Evolutionary conservation across 2,888 invertebrate species (phyloP).

Genomic region (Coelinius sp.): DNA sequence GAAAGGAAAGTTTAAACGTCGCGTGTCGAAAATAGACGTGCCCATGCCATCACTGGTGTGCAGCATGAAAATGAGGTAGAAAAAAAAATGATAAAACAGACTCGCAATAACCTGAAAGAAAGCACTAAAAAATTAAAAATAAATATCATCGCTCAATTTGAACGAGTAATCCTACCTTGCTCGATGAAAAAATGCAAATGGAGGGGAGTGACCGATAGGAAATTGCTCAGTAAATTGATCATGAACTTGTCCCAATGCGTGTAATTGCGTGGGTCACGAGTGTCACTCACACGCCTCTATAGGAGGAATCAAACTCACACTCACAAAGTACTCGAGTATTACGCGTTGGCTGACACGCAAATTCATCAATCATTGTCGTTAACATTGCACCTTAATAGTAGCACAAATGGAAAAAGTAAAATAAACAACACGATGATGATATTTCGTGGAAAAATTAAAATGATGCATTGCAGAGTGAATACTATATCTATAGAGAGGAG

Average conservation of each 20-base stretch:
- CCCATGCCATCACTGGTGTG: not conserved
- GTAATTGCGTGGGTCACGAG: not conserved
- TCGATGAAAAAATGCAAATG: not conserved
- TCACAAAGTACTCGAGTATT: not conserved
- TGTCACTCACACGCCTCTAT: not conserved
- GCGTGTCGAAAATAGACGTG: slow-evolving; percentile 17
- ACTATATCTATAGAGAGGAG: slow-evolving; percentile 28
- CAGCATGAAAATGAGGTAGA: not conserved
- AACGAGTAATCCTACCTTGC: not conserved
- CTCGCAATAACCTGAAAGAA: not conserved
- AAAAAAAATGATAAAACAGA: not conserved
- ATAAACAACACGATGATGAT: not conserved
- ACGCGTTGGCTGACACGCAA: not conserved
- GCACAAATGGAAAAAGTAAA: not conserved
- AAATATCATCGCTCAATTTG: not conserved
- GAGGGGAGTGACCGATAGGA: not conserved
- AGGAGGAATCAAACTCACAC: not conserved
- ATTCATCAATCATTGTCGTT: slow-evolving; percentile 6
- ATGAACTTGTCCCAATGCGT: not conserved
- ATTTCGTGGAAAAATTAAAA: not conserved
- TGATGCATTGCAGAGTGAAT: not conserved
- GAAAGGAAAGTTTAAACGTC: slow-evolving; percentile 28
- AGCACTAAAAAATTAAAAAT: not conserved
- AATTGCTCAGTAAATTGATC: not conserved
- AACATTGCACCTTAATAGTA: too few species aligned